A percentile compares a stretch with the other conserved stretches of the same genome.
phyloP scores from a whole-genome alignment of 1,140 invertebrate genomes.

The Ptiloglossa arizonensis region DNA sequence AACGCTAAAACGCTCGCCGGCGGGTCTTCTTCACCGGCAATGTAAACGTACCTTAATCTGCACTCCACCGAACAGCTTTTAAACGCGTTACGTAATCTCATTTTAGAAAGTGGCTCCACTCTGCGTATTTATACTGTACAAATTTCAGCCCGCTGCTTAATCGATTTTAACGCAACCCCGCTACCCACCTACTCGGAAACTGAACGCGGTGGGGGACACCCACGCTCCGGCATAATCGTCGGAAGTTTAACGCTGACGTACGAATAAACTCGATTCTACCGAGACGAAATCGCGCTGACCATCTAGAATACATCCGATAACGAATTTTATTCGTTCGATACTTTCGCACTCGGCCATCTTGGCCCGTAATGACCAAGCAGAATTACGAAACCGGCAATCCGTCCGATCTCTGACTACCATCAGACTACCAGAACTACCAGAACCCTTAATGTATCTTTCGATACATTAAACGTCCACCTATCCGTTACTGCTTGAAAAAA shows the following conservation, averaged over 20 bases:
- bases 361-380: neutral
- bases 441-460: no score
- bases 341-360: neutral
- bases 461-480: no score
- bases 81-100: slow-evolving; percentile 30
- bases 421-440: no score
- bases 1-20: no score
- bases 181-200: slow-evolving; percentile 1
- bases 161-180: slow-evolving; percentile 18
- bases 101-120: slow-evolving; percentile 1
- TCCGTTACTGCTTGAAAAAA: no score
- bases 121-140: slow-evolving; percentile 7
- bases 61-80: slow-evolving; percentile 23
- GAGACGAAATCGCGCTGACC: slow-evolving; percentile 17
- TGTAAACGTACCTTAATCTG: neutral
- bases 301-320: slow-evolving; percentile 20
- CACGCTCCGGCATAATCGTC: neutral
- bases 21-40: neutral
- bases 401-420: no score
- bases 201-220: neutral
- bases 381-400: no score
- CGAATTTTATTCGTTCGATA: slow-evolving; percentile 1
- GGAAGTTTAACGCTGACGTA: slow-evolving; percentile 43
- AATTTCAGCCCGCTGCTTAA: slow-evolving; percentile 34
- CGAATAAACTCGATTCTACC: slow-evolving; percentile 18